These are phyloP conservation scores for Forbesichthys agassizii DNA, from an alignment of 2,113 vertebrate species.

Conservation along the genomic window DNA sequence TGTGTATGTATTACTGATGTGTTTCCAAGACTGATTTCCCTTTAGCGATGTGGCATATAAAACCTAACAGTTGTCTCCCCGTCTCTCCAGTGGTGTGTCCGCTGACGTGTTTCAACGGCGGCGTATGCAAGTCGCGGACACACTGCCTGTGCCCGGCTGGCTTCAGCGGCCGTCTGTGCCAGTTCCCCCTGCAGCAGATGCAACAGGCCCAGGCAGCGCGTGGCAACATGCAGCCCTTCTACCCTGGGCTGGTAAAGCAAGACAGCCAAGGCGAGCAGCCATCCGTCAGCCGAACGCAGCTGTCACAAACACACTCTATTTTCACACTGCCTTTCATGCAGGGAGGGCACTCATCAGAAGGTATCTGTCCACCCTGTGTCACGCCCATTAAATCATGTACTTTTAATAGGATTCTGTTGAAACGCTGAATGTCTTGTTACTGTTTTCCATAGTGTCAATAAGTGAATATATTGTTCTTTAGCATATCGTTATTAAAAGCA, in stretches of 20 bases:
- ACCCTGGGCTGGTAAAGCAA: conserved; percentile 79
- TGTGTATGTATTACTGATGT: not conserved
- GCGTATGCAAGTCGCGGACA: conserved; percentile 87
- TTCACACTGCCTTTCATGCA: conserved; percentile 82
- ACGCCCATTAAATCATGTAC: too few species aligned
- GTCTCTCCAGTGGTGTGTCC: conserved; percentile 86
- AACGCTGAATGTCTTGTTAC: too few species aligned
- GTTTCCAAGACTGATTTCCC: conserved; percentile 9
- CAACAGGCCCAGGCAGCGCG: conserved; percentile 67
- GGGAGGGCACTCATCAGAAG: conserved; percentile 84
- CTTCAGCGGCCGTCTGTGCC: conserved; percentile 89
- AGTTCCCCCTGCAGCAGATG: conserved; percentile 78
- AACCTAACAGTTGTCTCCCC: conserved; percentile 5
- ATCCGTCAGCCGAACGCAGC: conserved; percentile 54
- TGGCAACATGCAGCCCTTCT: conserved; percentile 86
- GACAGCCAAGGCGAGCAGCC: conserved; percentile 69
- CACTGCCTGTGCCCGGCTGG: conserved; percentile 88
- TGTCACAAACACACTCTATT: conserved; percentile 81
- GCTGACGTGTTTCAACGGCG: conserved; percentile 89
- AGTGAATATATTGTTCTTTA: too few species aligned
- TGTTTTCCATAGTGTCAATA: too few species aligned
- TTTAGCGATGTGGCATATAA: not conserved
- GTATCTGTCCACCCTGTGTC: conserved; percentile 59
- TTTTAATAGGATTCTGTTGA: too few species aligned
- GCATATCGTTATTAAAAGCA: too few species aligned